Conservation (phyloP, 1,140 invertebrate genomes). For the Trichomalopsis sarcophagae region DNA sequence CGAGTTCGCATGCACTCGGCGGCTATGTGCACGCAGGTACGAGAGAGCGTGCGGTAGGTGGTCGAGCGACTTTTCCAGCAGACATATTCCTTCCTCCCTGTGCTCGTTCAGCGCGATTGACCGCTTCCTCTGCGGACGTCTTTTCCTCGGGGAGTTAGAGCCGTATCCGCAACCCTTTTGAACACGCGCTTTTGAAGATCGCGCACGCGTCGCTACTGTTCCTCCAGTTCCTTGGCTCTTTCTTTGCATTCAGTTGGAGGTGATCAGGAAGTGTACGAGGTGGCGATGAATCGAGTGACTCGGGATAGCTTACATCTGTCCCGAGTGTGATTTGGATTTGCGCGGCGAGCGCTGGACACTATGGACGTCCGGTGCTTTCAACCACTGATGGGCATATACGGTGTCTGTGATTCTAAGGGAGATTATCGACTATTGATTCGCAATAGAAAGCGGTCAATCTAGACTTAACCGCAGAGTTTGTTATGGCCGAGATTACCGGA, state of each 20-base stretch:
- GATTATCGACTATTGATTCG: slow-evolving; percentile 16
- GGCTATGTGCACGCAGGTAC: neutral
- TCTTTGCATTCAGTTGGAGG: too few species aligned
- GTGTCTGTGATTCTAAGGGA: neutral
- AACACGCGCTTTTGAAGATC: neutral
- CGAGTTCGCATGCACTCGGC: neutral
- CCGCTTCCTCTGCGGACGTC: slow-evolving; percentile 1
- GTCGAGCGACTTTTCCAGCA: slow-evolving; percentile 12
- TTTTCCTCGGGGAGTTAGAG: neutral
- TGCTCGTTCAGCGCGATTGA: neutral
- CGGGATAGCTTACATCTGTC: slow-evolving; percentile 42
- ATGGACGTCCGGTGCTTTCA: slow-evolving; percentile 33
- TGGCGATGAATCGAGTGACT: slow-evolving; percentile 16
- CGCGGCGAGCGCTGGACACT: neutral
- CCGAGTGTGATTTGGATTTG: slow-evolving; percentile 25
- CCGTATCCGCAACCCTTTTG: slow-evolving; percentile 3
- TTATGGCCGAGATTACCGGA: neutral
- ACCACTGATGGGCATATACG: neutral
- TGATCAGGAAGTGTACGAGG: neutral
- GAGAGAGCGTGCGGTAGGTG: neutral
- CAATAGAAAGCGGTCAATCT: neutral
- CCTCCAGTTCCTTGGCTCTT: too few species aligned
- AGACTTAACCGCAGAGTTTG: neutral
- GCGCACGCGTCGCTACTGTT: slow-evolving; percentile 13
- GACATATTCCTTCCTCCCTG: slow-evolving; percentile 4